These are phyloP conservation scores for Pyrgilauda ruficollis DNA, from an alignment of 2,113 vertebrate genomes.

Conservation along the genomic window DNA sequence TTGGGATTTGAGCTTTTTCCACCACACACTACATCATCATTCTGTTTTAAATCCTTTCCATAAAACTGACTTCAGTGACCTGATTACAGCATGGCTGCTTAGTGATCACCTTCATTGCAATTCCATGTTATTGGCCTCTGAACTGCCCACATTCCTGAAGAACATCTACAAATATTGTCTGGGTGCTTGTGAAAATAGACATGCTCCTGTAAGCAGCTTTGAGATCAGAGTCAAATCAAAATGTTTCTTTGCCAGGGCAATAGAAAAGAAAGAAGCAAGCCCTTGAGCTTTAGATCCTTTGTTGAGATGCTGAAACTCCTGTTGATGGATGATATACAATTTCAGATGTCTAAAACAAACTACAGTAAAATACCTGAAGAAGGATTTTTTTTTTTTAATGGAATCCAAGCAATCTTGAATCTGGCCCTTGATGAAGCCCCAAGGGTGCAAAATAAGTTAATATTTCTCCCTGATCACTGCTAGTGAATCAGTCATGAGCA, in stretches of 20 bases:
- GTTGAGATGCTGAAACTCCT: not conserved
- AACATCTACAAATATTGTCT: accelerated
- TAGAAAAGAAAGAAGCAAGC: not conserved
- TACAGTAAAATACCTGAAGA: not conserved
- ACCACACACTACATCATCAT: not conserved
- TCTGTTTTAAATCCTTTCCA: not conserved
- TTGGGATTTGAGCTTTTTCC: not conserved
- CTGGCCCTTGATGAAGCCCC: not conserved
- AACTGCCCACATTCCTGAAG: not conserved
- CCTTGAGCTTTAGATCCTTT: not conserved
- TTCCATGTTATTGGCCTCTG: not conserved
- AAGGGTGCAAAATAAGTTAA: not conserved
- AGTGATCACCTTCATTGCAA: not conserved
- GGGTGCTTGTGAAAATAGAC: not conserved
- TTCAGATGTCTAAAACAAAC: not conserved
- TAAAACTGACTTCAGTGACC: not conserved
- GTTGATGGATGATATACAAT: not conserved
- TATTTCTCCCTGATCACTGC: not conserved
- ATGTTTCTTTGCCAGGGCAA: not conserved
- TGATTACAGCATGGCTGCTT: not conserved
- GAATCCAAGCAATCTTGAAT: not conserved
- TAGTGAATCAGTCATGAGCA: not conserved
- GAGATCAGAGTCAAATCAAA: not conserved
- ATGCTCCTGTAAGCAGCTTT: not conserved
- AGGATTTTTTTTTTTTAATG: not conserved